phyloP scores from a whole-genome alignment of 2,113 vertebrate genomes.

The Dromas ardeola region DNA sequence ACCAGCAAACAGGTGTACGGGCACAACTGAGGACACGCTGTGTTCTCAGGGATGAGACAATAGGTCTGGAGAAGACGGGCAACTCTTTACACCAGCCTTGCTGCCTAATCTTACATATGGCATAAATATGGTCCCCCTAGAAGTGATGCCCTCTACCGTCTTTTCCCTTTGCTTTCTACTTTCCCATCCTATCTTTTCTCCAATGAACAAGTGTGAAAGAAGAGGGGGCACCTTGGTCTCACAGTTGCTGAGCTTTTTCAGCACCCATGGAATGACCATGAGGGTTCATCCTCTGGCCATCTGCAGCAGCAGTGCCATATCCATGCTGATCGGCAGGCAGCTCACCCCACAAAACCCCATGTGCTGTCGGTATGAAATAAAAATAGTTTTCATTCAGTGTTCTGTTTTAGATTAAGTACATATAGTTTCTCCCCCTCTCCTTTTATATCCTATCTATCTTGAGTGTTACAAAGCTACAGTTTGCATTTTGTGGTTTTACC shows the following conservation, averaged over 20 bases:
- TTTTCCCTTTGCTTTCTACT: background rate
- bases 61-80: background rate
- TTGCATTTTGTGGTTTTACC: background rate
- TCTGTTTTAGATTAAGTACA: background rate
- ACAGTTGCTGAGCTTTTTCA: background rate
- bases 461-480: background rate
- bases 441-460: background rate
- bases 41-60: background rate
- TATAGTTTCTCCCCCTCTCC: background rate
- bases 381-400: background rate
- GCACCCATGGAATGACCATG: background rate
- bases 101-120: background rate
- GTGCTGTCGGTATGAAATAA: background rate
- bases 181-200: background rate
- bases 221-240: background rate
- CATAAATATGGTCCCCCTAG: fast-evolving
- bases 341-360: background rate
- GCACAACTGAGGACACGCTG: background rate
- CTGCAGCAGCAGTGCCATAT: background rate
- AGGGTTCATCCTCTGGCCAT: background rate
- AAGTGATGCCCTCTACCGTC: background rate
- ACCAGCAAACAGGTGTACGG: background rate
- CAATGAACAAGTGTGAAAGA: background rate
- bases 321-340: background rate
- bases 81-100: background rate